A percentile compares a stretch with the other conserved stretches of the same genome.
These are phyloP conservation scores for Carettochelys insculpta DNA, from an alignment of 2,113 vertebrate genomes.

Conservation along the genomic window DNA sequence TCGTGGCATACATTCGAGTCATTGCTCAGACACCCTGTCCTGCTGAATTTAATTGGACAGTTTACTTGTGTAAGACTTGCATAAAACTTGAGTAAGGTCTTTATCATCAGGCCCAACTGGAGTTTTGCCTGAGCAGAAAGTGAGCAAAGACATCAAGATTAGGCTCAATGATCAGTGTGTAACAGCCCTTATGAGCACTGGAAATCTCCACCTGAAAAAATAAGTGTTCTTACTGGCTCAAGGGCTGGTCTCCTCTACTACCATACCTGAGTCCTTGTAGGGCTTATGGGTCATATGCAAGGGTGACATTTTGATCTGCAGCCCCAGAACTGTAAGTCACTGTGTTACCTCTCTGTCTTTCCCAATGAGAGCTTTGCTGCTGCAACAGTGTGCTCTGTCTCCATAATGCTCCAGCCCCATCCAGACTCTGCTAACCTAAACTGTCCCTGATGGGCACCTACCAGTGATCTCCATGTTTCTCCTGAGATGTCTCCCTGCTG, in stretches of 20 bases:
- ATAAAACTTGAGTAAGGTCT: background rate
- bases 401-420: too few species aligned
- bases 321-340: too few species aligned
- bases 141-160: background rate
- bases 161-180: background rate
- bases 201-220: background rate
- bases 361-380: too few species aligned
- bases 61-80: background rate
- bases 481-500: too few species aligned
- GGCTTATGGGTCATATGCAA: background rate
- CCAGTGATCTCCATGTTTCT: too few species aligned
- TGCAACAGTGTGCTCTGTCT: too few species aligned
- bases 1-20: background rate
- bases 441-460: too few species aligned
- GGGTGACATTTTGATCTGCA: too few species aligned
- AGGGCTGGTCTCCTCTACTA: background rate
- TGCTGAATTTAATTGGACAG: background rate
- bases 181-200: background rate
- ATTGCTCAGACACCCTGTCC: background rate
- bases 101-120: rapidly evolving
- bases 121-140: background rate
- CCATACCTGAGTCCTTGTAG: background rate
- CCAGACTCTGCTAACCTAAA: too few species aligned
- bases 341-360: too few species aligned
- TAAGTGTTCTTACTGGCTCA: background rate